Base-by-base conservation (phyloP, 2,113 vertebrate species). In the Bos taurus region DNA sequence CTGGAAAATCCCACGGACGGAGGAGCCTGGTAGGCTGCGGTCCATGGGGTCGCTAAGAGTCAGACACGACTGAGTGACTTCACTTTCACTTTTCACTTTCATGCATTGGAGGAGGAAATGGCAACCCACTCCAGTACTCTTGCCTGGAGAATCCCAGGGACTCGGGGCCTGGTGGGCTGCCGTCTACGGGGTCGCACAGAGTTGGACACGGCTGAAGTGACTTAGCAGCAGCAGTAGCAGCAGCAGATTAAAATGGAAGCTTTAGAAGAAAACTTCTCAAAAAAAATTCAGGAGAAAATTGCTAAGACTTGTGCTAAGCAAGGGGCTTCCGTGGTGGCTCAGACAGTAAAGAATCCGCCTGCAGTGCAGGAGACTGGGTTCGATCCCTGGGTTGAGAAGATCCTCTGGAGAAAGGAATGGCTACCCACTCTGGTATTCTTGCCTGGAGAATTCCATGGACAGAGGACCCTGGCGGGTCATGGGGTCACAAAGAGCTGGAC, bases 301-400 rank as follows among this genome's bases (percentile, higher is more conserved):
- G 25, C 16, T 19, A 90, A 56, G 52, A 77, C 17, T 46, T 57
- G 26, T 59, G 19, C 3, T 78, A 80, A 23, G n/a, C 64, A 40
- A 40, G 10, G n/a, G n/a, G 10, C 5, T 77, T 77, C 71, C 23
- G 0, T 40, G 36, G 12, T 7, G 71, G 40, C 36, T 77, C 11
- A 26, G 71, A 40, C 23, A 7, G 6, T 77, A 7, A 43, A 26
- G 71, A 43, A 77, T 26, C 40, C 0, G 0, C 5, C 71, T 77
- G 23, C 23, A 43, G 7, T 4, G 23, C 36, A 26, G 36, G 13
- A 77, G 71, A 77, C 5, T 0, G 11, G 10, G 21, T 43, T 74
- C 1, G 12, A 40, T 25, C 23, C 36, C 40, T 25, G 40, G 71
- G 40, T 77, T 25, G 71, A 33, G 40, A 77, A 7, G 23, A 25